phyloP scores from a whole-genome alignment of 2,797 vertebrate genomes.

The Sus cebifrons region DNA sequence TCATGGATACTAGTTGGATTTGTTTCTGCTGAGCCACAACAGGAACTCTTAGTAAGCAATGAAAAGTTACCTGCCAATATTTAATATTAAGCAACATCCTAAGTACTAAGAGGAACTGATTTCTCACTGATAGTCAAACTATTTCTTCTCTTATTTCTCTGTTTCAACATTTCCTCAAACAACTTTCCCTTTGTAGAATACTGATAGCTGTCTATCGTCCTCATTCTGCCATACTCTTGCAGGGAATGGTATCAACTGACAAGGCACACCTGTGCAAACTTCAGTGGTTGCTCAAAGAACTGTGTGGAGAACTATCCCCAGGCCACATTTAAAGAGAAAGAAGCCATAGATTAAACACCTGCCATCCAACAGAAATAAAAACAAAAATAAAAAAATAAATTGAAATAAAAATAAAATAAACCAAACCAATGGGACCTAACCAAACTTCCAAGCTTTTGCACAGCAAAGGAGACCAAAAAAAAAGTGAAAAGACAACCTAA shows the following conservation, averaged over 20 bases:
- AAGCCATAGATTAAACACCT: constrained; percentile 11
- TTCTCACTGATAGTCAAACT: constrained; percentile 30
- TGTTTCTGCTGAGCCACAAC: no score
- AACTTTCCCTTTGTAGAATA: constrained; percentile 41
- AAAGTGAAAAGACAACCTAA: no score
- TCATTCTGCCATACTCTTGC: not conserved
- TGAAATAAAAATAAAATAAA: no score
- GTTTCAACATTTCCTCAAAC: constrained; percentile 32
- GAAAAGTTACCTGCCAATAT: constrained; percentile 46
- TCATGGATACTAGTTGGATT: no score
- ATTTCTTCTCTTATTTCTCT: constrained; percentile 58
- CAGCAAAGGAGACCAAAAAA: no score
- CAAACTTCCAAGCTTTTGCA: no score
- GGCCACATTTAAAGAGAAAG: not conserved
- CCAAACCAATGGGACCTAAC: no score
- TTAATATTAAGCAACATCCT: constrained; percentile 52
- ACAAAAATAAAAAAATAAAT: no score
- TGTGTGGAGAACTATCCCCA: not conserved
- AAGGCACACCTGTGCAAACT: not conserved
- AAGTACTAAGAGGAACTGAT: not conserved
- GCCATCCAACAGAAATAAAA: no score
- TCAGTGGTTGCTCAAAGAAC: not conserved
- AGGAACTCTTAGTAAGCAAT: constrained; percentile 14
- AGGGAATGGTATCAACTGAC: constrained; percentile 12
- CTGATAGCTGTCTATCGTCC: not conserved